Base-by-base conservation (phyloP, 2,113 vertebrate species). In the Neogale vison region DNA sequence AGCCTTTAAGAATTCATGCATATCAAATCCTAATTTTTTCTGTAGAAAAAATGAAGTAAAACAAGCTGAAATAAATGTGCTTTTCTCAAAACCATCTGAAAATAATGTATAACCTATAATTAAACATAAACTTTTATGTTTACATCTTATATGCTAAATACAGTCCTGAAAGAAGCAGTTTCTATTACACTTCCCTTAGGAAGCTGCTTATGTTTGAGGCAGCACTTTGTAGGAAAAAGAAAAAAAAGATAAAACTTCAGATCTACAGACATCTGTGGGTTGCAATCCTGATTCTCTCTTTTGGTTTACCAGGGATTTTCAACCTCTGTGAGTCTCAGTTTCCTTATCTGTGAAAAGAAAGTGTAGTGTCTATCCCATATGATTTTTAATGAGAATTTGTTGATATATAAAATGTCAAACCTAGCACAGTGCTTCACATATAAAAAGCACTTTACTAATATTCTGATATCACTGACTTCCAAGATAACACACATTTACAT, bases 21-120 rank as follows among this genome's bases (percentile, higher is more conserved):
- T 57, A 91, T 96, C 11, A 90, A 50, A 96, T 10, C 8, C 59
- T 57, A 57, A 20, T 72, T 95, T 89, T 97, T 85, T 80, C 18
- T 93, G 36, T 89, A 69, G 67, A 88, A 97, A 96, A 98, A 95
- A 47, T 34, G 69, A 79, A 96, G 81, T 61, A 21, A 69, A 71
- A 26, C 39, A 95, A 52, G 80, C 61, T 84, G 18, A 94, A 92
- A 36, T 17, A 7, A 96, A 85, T 10, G 0, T 87, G 81, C 90
- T 84, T 88, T 59, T 76, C 97, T 95, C 81, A 21, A 81, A 76
- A 90, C 83, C 79, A 79, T 82, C 92, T 95, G 92, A 92, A 96
- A 97, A 94, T 92, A 91, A 88, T 84, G 3, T 52, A 36, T 79
- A 86, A 90, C 17, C 69, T 85, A 11, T 95, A 94, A 84, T 97